phyloP scores from a whole-genome alignment of 2,888 invertebrate species.

The Dasypogon diadema region DNA sequence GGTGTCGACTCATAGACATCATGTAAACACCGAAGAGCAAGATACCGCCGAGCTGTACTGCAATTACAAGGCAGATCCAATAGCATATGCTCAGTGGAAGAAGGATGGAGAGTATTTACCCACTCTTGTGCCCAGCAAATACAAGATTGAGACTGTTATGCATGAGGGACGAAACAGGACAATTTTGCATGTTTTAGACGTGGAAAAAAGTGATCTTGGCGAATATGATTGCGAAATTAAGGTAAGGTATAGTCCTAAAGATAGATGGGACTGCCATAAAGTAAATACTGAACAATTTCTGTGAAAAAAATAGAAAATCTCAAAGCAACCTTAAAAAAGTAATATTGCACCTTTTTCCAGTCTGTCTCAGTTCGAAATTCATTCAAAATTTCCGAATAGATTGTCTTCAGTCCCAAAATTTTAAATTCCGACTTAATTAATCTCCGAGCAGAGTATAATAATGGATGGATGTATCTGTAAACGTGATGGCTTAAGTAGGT shows the following conservation, averaged over 20 bases:
- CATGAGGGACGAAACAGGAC: slow-evolving; percentile 67
- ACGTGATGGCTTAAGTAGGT: slow-evolving; percentile 65
- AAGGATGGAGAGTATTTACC: slow-evolving; percentile 60
- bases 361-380: no score
- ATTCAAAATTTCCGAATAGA: no score
- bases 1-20: slow-evolving; percentile 65
- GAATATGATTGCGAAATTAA: slow-evolving; percentile 79
- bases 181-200: slow-evolving; percentile 76
- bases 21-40: slow-evolving; percentile 63
- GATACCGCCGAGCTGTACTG: slow-evolving; percentile 64
- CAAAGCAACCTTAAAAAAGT: background rate
- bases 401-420: background rate
- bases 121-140: slow-evolving; percentile 61
- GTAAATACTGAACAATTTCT: no score
- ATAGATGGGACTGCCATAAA: no score
- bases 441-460: background rate
- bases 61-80: slow-evolving; percentile 64
- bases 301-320: no score
- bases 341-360: no score
- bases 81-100: slow-evolving; percentile 62
- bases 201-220: slow-evolving; percentile 77
- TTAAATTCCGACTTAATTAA: background rate
- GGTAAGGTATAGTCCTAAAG: no score
- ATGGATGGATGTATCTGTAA: slow-evolving; percentile 71
- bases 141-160: slow-evolving; percentile 69